Base-by-base conservation (phyloP, 2,888 invertebrate genomes). In the Tenthredo notha region DNA sequence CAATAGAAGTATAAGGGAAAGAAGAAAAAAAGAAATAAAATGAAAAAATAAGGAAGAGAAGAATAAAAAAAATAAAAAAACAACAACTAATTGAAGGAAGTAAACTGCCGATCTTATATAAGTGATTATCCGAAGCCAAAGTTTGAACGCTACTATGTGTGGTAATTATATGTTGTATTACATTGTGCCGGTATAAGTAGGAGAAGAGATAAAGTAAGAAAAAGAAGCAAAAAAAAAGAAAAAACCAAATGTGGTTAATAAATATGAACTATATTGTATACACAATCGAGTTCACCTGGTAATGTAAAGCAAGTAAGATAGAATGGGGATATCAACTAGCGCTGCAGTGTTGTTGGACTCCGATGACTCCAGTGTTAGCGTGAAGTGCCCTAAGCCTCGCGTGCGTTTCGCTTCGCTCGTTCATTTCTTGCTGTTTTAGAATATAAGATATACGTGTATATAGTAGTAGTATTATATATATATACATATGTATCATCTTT, bases 331-430 rank as follows among this genome's bases (percentile, higher is more conserved):
- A 67, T 67, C 67, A 33, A 29, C 67, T 29, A 67, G 18, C 67
- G 67, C 67, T 18, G 33, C 67, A 33, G 33, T 67, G 74, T 33
- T 77, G 50, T 29, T 50, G 47, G 77, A 77, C 74, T 74, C 67
- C 29, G 40, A 43, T 43, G 40, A 77, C n/a, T 54, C 29, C 15
- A 21, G 21, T 15, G 21, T 61, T 54, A 21, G 47, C 50, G 10
- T 15, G 50, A 25, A 25, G 88, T 88, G 87, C 87, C 88, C 84
- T 12, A 65, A 80, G 61, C 47, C 85, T 85, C 70, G 90, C 89
- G 90, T 91, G 91, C 89, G 89, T 89, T 85, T 90, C 89, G 90
- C 87, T 89, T 88, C 88, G 89, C 86, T 90, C 89, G 86, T 85
- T 87, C 85, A 82, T 85, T 85, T 86, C 54, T 86, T 85, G 84